phyloP scores from a whole-genome alignment of 2,113 vertebrate species.

The Mohoua ochrocephala region DNA sequence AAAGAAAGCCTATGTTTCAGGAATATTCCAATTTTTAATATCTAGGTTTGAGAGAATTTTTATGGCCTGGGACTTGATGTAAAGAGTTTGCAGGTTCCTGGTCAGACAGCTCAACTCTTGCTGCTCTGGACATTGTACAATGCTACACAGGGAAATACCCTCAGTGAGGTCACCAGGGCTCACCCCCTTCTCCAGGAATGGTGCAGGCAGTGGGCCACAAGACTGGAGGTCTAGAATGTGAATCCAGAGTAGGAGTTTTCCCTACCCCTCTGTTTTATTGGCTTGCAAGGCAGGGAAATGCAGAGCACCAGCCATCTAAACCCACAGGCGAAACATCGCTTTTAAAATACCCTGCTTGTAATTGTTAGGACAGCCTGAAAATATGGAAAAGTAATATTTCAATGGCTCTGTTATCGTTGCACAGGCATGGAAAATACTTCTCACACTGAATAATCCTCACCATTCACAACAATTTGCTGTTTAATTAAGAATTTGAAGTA shows the following conservation, averaged over 20 bases:
- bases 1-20: not conserved
- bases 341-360: not conserved
- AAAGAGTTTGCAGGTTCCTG: not conserved
- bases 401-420: not conserved
- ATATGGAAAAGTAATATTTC: not conserved
- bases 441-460: not conserved
- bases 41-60: not conserved
- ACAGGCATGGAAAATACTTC: not conserved
- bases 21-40: not conserved
- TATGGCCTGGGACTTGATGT: not conserved
- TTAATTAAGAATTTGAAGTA: not conserved
- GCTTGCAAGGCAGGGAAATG: not conserved
- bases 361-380: not conserved
- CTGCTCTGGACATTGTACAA: fast-evolving
- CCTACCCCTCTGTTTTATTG: not conserved
- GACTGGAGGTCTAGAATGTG: not conserved
- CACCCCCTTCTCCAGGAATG: not conserved
- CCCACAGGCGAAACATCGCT: not conserved
- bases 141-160: not conserved
- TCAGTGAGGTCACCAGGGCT: not conserved
- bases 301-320: not conserved
- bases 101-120: not conserved
- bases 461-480: not conserved
- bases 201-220: not conserved
- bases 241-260: not conserved